Evolutionary conservation across 1,140 invertebrate species (phyloP), one percentile per base, ranked within the genome.

Genomic region (Brachionus calyciflorus): DNA sequence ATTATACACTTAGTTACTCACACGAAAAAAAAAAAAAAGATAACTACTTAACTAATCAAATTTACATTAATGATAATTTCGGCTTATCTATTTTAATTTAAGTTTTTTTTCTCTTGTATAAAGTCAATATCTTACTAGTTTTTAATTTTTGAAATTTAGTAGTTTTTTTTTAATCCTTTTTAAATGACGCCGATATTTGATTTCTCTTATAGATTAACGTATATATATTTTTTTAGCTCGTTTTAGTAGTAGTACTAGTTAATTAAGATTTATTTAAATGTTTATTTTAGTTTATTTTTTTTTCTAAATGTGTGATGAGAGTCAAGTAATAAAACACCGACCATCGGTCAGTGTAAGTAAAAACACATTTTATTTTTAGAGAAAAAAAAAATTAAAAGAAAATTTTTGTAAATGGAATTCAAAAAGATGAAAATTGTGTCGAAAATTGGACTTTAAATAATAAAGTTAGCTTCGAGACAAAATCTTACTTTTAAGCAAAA

Each of bases 1-100:
- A 65, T 19, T n/a, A n/a, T n/a, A n/a, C n/a, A n/a, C n/a, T n/a
- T n/a, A 65, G 4, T 65, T 44, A 65, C 40, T 65, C 40, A n/a
- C 55, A 37, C 28, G 55, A 60, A 19, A 60, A n/a, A n/a, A n/a
- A n/a, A n/a, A n/a, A n/a, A n/a, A n/a, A 60, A 60, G 55, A 60
- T 60, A 60, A 60, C 55, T 60, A 60, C 55, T 60, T 60, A 65
- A 65, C 60, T 65, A 65, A 65, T 65, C 60, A 65, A 65, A 65
- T 65, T 65, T 65, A 65, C 60, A 65, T 65, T 65, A 65, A 65
- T 65, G 60, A 65, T 65, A 65, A 65, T 65, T 44, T 41, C 55
- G 28, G 55, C 55, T 60, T 60, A 60, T 60, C 55, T 60, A 33
- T 33, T 9, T 37, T 9, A n/a, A n/a, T n/a, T n/a, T n/a, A n/a